Conservation (phyloP, 2,797 vertebrate species). For the Sebastes goodei region DNA sequence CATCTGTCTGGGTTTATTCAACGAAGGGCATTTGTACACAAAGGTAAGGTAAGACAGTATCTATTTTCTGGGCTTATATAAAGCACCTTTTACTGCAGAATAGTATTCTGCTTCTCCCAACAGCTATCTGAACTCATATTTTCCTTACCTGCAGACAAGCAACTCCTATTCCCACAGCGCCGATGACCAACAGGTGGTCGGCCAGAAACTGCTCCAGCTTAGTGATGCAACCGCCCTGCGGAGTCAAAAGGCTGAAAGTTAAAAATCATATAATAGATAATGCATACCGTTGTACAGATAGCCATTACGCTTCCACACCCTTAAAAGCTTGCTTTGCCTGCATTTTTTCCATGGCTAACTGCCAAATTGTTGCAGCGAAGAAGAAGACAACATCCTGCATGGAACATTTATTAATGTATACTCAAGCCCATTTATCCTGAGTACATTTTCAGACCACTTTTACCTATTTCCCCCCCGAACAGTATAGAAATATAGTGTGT, state of each 20-base stretch:
- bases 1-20: background rate
- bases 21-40: constrained; percentile 5
- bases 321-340: background rate
- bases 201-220: constrained; percentile 89
- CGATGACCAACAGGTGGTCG: constrained; percentile 87
- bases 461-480: background rate
- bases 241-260: background rate
- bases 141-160: constrained; percentile 88
- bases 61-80: background rate
- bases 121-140: background rate
- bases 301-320: background rate
- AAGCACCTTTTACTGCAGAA: background rate
- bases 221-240: constrained; percentile 88
- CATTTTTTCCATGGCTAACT: background rate
- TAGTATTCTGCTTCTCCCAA: background rate
- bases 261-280: background rate
- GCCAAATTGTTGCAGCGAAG: background rate
- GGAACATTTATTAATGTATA: background rate
- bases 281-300: background rate
- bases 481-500: too few relatives aligned
- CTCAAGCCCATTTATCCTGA: background rate
- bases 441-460: background rate
- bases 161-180: constrained; percentile 88
- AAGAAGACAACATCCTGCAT: background rate
- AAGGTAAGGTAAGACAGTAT: background rate